These are phyloP conservation scores for Oncopeltus fasciatus DNA, from an alignment of 1,140 invertebrate genomes.

Conservation along the genomic window DNA sequence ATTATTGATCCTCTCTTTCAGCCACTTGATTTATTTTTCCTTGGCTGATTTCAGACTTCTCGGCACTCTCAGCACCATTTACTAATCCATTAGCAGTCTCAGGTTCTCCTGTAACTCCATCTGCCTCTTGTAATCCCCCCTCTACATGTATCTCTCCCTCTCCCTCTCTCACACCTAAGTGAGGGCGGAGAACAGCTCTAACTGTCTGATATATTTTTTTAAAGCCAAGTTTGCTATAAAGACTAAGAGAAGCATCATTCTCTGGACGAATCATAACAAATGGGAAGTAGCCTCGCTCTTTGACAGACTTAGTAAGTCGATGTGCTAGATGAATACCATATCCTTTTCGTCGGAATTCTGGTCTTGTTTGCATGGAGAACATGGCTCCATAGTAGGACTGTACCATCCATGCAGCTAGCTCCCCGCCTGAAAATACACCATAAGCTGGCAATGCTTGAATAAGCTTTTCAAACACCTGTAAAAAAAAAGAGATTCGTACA, in stretches of 20 bases:
- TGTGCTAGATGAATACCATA: conserved; percentile 50
- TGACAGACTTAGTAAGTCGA: conserved; percentile 48
- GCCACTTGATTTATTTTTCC: background rate
- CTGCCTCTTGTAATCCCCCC: background rate
- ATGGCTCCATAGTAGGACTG: conserved; percentile 77
- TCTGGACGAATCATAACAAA: conserved; percentile 75
- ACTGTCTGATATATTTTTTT: conserved; percentile 58
- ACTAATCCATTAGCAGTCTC: background rate
- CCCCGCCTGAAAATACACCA: conserved; percentile 43
- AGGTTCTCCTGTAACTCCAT: background rate
- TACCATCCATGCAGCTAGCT: conserved; percentile 27
- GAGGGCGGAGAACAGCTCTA: conserved; percentile 53
- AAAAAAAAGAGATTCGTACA: background rate
- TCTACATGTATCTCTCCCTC: background rate
- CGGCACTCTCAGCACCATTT: background rate
- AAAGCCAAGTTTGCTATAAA: conserved; percentile 67
- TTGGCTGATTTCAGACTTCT: background rate
- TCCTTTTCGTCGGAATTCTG: conserved; percentile 63
- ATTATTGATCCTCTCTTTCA: background rate
- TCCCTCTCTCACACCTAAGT: background rate
- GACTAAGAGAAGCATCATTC: conserved; percentile 62
- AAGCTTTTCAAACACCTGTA: conserved; percentile 52
- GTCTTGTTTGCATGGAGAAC: conserved; percentile 79
- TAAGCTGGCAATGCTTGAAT: conserved; percentile 57
- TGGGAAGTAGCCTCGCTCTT: conserved; percentile 57